These are phyloP conservation scores for Oryzias celebensis DNA, from an alignment of 2,113 vertebrate genomes.

Conservation along the genomic window DNA sequence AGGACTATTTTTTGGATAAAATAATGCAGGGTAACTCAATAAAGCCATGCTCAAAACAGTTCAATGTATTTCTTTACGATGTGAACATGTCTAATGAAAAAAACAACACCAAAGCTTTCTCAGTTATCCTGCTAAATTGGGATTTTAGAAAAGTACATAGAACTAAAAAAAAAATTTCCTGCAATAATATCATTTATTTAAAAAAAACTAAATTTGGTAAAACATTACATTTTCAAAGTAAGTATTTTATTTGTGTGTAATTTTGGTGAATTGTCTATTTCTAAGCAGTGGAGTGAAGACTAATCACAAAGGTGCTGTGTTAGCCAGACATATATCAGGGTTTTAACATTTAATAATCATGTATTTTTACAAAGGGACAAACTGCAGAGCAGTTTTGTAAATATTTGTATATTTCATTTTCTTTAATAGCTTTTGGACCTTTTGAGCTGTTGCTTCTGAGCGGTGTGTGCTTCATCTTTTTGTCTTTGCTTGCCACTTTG, in stretches of 20 bases:
- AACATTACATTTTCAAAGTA: too few relatives aligned
- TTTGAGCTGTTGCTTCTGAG: conserved; percentile 8
- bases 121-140: too few relatives aligned
- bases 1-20: background rate
- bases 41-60: background rate
- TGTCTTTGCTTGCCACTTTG: conserved; percentile 7
- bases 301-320: conserved; percentile 22
- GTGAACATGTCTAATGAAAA: too few relatives aligned
- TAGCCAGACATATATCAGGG: conserved; percentile 7
- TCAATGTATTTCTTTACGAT: background rate
- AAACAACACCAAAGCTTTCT: too few relatives aligned
- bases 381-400: conserved; percentile 69
- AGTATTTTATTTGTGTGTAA: background rate
- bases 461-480: conserved; percentile 12
- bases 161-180: too few relatives aligned
- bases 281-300: conserved; percentile 8
- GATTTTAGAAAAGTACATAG: too few relatives aligned
- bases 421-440: conserved; percentile 14
- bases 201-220: background rate
- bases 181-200: too few relatives aligned
- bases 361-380: conserved; percentile 14
- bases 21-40: background rate
- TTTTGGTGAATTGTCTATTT: conserved; percentile 22
- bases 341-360: background rate
- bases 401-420: conserved; percentile 44